phyloP scores from a whole-genome alignment of 2,888 invertebrate genomes.

The Drosophila imparisetae region DNA sequence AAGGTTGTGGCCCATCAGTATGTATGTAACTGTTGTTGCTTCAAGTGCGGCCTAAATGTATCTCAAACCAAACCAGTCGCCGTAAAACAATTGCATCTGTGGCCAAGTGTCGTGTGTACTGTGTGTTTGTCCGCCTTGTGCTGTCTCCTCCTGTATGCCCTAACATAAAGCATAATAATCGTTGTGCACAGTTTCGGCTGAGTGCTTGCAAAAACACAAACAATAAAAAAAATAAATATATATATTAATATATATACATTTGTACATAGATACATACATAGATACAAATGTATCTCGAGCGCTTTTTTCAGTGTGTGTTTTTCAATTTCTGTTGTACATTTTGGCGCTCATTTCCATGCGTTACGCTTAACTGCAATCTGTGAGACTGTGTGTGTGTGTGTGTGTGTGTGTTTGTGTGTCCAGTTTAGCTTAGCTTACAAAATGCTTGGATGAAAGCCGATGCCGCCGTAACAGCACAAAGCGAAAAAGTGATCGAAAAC shows the following conservation, averaged over 20 bases:
- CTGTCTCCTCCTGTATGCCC: slow-evolving; percentile 24
- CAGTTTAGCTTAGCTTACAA: slow-evolving; percentile 63
- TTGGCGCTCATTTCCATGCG: slow-evolving; percentile 69
- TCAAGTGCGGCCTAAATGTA: slow-evolving; percentile 34
- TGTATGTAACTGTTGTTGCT: slow-evolving; percentile 11
- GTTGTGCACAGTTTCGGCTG: slow-evolving; percentile 51
- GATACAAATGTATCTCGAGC: slow-evolving; percentile 55
- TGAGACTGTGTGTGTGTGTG: slow-evolving; percentile 3
- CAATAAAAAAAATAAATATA: not conserved
- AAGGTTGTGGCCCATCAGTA: slow-evolving; percentile 40
- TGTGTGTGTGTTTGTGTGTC: slow-evolving; percentile 27
- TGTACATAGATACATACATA: not conserved
- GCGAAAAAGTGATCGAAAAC: slow-evolving; percentile 53
- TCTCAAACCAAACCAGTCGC: slow-evolving; percentile 21
- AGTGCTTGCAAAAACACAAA: slow-evolving; percentile 47
- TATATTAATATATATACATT: not conserved
- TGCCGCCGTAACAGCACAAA: slow-evolving; percentile 17
- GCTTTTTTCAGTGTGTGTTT: slow-evolving; percentile 10
- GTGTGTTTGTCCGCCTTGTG: slow-evolving; percentile 30
- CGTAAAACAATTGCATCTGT: slow-evolving; percentile 27
- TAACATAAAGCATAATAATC: slow-evolving; percentile 44
- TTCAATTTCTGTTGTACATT: slow-evolving; percentile 28
- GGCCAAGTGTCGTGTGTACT: slow-evolving; percentile 34
- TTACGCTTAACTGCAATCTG: slow-evolving; percentile 71
- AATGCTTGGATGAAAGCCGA: slow-evolving; percentile 68